phyloP scores from a whole-genome alignment of 2,888 invertebrate genomes.

The Epinotia demarniana region DNA sequence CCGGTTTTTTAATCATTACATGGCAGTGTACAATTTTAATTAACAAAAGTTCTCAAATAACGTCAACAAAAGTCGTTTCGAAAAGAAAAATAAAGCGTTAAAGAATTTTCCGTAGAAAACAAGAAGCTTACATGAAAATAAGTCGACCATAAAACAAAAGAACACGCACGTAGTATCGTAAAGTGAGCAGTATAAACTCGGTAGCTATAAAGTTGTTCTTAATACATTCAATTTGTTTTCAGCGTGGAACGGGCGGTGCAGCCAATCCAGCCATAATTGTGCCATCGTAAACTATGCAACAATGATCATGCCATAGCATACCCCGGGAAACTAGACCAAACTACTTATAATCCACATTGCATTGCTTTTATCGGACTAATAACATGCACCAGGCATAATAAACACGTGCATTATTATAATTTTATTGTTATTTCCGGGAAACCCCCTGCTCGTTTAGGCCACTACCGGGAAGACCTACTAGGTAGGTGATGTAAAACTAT shows the following conservation, averaged over 20 bases:
- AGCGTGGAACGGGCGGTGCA: constrained; percentile 54
- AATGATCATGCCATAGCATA: constrained; percentile 58
- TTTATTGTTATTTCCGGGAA: no score
- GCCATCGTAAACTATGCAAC: constrained; percentile 69
- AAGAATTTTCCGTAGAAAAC: constrained; percentile 32
- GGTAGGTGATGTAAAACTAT: no score
- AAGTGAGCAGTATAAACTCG: constrained; percentile 63
- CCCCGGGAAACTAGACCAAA: constrained; percentile 40
- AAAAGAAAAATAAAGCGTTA: constrained; percentile 7
- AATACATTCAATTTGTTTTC: constrained; percentile 77
- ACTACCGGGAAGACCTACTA: no score
- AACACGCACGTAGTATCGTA: constrained; percentile 70
- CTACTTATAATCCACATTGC: constrained; percentile 20
- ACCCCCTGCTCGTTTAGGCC: no score
- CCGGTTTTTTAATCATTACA: background rate
- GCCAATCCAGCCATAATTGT: constrained; percentile 63
- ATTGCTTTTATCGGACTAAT: background rate
- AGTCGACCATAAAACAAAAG: constrained; percentile 68
- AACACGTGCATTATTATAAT: background rate
- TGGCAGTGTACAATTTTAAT: background rate
- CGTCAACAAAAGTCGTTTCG: background rate
- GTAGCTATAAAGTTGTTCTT: constrained; percentile 63
- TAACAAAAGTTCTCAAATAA: background rate
- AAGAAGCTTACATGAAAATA: constrained; percentile 50
- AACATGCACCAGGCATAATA: constrained; percentile 10